phyloP scores from a whole-genome alignment of 53 echinoderm and acorn worm genomes.

The Hippasteria phrygiana region DNA sequence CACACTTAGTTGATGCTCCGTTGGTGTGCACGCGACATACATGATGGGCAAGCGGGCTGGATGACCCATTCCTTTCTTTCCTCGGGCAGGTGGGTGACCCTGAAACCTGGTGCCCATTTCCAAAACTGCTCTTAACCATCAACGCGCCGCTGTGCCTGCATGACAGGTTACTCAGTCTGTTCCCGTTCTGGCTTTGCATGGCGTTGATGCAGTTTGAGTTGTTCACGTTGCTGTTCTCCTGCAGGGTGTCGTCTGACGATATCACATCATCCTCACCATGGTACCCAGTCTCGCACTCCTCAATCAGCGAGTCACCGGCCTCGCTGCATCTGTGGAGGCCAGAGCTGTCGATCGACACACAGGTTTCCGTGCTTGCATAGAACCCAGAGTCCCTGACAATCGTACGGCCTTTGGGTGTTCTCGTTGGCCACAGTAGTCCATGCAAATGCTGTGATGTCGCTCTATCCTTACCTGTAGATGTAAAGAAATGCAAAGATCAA shows the following conservation, averaged over 20 bases:
- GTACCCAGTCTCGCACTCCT: conserved; percentile 73
- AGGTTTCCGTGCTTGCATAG: conserved; percentile 85
- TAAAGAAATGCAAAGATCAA: too few species aligned
- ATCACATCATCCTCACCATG: conserved; percentile 57
- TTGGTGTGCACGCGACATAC: conserved; percentile 34
- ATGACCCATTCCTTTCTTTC: conserved; percentile 52
- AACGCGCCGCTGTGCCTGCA: conserved; percentile 35
- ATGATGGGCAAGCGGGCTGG: conserved; percentile 51
- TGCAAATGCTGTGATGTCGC: conserved; percentile 44
- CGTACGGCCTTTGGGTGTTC: conserved; percentile 65
- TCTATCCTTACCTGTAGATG: conserved; percentile 24
- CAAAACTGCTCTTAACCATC: neutral
- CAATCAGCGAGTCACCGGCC: conserved; percentile 55
- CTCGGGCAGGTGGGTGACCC: conserved; percentile 25
- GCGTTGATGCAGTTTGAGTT: conserved; percentile 72
- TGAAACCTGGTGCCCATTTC: conserved; percentile 33
- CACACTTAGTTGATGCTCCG: conserved; percentile 6
- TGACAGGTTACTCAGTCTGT: neutral
- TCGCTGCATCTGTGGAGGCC: conserved; percentile 67
- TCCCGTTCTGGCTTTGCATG: conserved; percentile 13
- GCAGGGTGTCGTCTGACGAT: conserved; percentile 45
- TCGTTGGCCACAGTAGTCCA: conserved; percentile 35
- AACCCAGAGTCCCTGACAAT: conserved; percentile 78
- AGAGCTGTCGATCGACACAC: conserved; percentile 69
- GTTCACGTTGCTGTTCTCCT: conserved; percentile 66